phyloP scores from a whole-genome alignment of 1,140 invertebrate species.

The Bombus pyrosoma region DNA sequence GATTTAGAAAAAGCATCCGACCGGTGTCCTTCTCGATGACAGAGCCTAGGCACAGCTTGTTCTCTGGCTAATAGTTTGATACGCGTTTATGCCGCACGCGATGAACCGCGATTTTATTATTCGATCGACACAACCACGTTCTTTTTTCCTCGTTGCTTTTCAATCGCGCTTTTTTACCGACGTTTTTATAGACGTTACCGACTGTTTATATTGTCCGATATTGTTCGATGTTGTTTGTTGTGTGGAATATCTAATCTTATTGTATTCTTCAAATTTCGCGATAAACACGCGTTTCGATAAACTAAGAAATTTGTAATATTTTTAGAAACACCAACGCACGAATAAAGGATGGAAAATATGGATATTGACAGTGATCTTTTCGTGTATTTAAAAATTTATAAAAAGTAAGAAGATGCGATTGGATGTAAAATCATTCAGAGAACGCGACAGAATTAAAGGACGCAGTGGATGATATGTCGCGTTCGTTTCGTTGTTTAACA shows the following conservation, averaged over 20 bases:
- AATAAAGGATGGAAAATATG: too few species aligned
- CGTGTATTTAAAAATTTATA: neutral
- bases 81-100: conserved; percentile 8
- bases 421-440: neutral
- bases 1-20: conserved; percentile 50
- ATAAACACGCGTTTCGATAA: too few species aligned
- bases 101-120: neutral
- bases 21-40: conserved; percentile 45
- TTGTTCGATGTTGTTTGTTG: neutral
- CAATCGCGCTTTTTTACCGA: neutral
- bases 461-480: neutral
- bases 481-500: neutral
- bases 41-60: neutral
- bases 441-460: neutral
- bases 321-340: neutral
- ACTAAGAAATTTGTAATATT: neutral
- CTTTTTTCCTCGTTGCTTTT: too few species aligned
- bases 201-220: neutral
- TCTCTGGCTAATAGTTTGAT: conserved; percentile 37
- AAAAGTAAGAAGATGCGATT: neutral
- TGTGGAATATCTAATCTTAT: too few species aligned
- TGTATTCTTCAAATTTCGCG: neutral
- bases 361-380: neutral
- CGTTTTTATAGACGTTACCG: too few species aligned
- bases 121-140: neutral